These are phyloP conservation scores for Caenorhabditis latens DNA, from an alignment of 1,140 invertebrate genomes.

Conservation along the genomic window DNA sequence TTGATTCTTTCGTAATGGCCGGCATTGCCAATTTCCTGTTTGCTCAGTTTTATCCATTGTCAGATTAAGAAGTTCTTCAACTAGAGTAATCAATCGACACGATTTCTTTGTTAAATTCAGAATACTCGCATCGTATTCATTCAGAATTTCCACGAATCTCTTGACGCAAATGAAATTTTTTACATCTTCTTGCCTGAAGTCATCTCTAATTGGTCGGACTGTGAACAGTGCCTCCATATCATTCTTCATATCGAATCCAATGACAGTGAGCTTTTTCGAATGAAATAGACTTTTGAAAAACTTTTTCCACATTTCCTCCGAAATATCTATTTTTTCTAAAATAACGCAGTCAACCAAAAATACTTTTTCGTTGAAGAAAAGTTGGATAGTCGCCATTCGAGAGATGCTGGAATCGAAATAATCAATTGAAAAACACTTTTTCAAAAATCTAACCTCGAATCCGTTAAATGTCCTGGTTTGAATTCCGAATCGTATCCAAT, in stretches of 20 bases:
- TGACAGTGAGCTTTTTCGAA: not conserved
- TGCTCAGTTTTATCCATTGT: constrained; percentile 22
- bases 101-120: not conserved
- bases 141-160: not conserved
- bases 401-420: not conserved
- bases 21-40: not conserved
- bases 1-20: constrained; percentile 10
- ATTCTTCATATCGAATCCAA: constrained; percentile 12
- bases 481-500: constrained; percentile 25
- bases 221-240: constrained; percentile 13
- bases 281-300: not conserved
- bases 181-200: not conserved
- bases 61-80: not conserved
- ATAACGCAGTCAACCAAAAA: not conserved
- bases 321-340: not conserved
- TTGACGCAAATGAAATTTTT: not conserved
- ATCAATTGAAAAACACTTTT: not conserved
- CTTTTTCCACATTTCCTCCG: not conserved
- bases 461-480: not conserved
- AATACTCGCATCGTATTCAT: not conserved
- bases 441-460: not conserved
- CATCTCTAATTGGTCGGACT: not conserved
- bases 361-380: not conserved
- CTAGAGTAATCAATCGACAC: not conserved
- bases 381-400: not conserved